Evolutionary conservation across 2,113 vertebrate genomes (phyloP), one percentile per base, ranked within the genome.

Genomic region (Nothoprocta pentlandii): DNA sequence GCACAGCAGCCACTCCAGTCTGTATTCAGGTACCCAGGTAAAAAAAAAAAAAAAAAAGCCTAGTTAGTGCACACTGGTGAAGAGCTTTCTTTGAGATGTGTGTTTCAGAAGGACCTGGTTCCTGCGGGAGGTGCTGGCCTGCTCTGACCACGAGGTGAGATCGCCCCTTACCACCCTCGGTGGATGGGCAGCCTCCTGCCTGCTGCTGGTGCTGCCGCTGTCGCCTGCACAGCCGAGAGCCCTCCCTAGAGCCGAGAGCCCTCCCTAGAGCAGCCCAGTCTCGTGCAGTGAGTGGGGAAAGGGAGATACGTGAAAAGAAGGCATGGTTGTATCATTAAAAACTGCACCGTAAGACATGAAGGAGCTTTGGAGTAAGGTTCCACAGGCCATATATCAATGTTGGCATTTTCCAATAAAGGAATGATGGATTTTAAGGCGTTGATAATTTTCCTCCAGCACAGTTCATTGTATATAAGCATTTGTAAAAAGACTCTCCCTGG

Each of bases 31-130:
- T 46, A 22, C 10, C 10, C 36, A 44, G 6, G 9, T 5, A 69
- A 63, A 19, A 30, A 53, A 34, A 34, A 34, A 34, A 34, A 17
- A 36, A 61, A 39, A 39, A 39, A 39, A 53, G 10, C 17, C 32
- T 51, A 3, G 13, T 23, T 66, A 6, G 1, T n/a, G 41, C 13
- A n/a, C 0, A 0, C 4, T 21, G 61, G 34, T 47, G 39, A 46
- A 80, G 69, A 22, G 9, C 56, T 47, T 87, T 54, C 10, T 73
- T 12, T 54, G 42, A 95, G 75, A 42, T 16, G 3, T 0, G 0
- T 79, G 25, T 64, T 82, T 69, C 47, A 62, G 54, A 74, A 85
- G 16, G 23, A 69, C 6, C 2, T 46, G 36, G 51, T 78, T 75
- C 32, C 75, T 1, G 4, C 58, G 4, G 25, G 13, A 34, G 41